These are phyloP conservation scores for Suricata suricatta DNA, from an alignment of 2,113 vertebrate genomes.

Conservation along the genomic window DNA sequence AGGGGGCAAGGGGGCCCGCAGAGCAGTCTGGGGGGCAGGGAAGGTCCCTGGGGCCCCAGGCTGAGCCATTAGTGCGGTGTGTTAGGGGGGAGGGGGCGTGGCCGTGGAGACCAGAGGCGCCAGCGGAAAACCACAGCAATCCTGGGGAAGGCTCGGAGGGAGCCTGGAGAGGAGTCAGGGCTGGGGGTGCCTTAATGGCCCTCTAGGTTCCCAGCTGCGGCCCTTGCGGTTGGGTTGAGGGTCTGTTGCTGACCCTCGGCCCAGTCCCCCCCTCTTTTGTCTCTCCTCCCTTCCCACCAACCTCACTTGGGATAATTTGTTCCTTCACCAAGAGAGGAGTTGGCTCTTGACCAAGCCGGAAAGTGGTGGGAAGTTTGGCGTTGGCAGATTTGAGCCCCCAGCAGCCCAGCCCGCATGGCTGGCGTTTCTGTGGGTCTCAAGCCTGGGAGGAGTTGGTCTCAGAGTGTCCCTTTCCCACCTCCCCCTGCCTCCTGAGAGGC, in stretches of 20 bases:
- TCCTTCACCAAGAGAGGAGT: not conserved
- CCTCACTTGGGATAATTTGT: not conserved
- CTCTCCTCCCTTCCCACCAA: not conserved
- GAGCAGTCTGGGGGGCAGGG: conserved; percentile 32
- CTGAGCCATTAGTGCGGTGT: conserved; percentile 73
- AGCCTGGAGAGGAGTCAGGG: not conserved
- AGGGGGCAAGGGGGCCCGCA: conserved; percentile 67
- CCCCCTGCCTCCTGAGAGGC: not conserved
- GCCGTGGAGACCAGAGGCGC: conserved; percentile 67
- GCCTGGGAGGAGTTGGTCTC: not conserved
- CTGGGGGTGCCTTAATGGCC: not conserved
- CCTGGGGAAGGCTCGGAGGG: not conserved
- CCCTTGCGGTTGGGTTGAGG: not conserved
- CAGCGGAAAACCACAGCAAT: conserved; percentile 61
- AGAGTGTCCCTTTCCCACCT: too few species aligned
- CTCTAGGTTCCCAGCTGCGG: not conserved
- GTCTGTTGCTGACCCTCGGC: not conserved
- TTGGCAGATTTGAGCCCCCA: not conserved
- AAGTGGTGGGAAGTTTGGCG: not conserved
- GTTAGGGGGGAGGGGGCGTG: not conserved
- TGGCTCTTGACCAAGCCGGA: conserved; percentile 45
- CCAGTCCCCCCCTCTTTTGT: not conserved
- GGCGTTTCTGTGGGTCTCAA: not conserved
- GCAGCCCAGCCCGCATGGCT: not conserved
- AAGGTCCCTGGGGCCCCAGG: conserved; percentile 70